Conservation (phyloP, 2,888 invertebrate species). For the Acanthosoma haemorrhoidale region DNA sequence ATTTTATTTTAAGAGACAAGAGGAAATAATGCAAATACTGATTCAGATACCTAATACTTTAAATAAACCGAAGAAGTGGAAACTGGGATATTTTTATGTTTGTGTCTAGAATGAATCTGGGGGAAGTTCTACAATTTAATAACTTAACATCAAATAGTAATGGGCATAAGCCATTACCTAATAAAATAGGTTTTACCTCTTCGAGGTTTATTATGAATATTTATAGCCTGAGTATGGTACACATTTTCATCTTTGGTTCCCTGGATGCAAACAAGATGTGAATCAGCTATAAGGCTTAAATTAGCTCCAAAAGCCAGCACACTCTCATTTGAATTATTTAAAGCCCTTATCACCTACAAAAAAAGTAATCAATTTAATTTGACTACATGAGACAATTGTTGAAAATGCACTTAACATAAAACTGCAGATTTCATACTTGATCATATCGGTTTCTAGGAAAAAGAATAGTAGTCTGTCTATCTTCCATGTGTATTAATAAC, state of each 20-base stretch:
- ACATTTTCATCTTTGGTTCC: conserved; percentile 64
- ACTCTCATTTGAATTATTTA: conserved; percentile 75
- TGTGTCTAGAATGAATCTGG: no score
- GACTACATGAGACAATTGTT: no score
- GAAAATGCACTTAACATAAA: background rate
- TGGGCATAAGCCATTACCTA: no score
- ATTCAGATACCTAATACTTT: no score
- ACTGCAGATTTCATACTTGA: conserved; percentile 47
- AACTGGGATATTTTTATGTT: no score
- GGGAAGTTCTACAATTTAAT: no score
- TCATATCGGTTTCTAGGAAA: conserved; percentile 71
- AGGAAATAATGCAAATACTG: no score
- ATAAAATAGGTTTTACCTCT: conserved; percentile 64
- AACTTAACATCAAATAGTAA: no score
- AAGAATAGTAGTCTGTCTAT: conserved; percentile 67
- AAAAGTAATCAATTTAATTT: conserved; percentile 23
- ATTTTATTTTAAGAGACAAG: no score
- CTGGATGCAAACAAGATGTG: conserved; percentile 82
- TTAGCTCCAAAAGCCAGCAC: conserved; percentile 78
- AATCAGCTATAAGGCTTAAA: conserved; percentile 73
- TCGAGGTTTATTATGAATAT: conserved; percentile 73
- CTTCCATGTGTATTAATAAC: conserved; percentile 75
- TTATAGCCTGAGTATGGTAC: conserved; percentile 82
- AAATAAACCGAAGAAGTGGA: no score
- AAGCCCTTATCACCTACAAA: conserved; percentile 61